Evolutionary conservation across 1,140 invertebrate species (phyloP), one percentile per base, ranked within the genome.

Genomic region (Sitophilus oryzae): DNA sequence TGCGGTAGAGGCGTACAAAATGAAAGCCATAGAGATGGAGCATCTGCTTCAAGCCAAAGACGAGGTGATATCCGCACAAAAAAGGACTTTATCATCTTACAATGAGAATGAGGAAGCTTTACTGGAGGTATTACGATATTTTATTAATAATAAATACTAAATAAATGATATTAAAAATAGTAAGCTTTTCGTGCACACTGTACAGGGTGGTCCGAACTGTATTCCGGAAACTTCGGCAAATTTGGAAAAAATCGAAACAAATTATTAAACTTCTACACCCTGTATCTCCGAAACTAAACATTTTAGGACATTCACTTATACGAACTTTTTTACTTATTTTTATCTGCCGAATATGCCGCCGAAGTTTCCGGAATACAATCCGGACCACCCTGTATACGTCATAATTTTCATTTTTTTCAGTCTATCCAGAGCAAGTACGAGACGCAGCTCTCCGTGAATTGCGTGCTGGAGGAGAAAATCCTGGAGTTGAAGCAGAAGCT

Each of bases 341-440:
- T n/a, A n/a, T n/a, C 5, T 5, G 11, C 11, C 35, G 14, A 14
- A 37, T n/a, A 22, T 41, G 8, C 37, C 9, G 20, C 35, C 14
- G 5, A 23, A 4, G 38, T 52, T 42, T 18, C 30, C 49, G 43
- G n/a, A n/a, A n/a, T n/a, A n/a, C n/a, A n/a, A n/a, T n/a, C n/a
- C n/a, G n/a, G n/a, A n/a, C n/a, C n/a, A n/a, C n/a, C n/a, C n/a
- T n/a, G n/a, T n/a, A n/a, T n/a, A n/a, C n/a, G n/a, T n/a, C n/a
- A n/a, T n/a, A n/a, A n/a, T n/a, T n/a, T n/a, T n/a, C n/a, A n/a
- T n/a, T n/a, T n/a, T n/a, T 67, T 78, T 25, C 69, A 80, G 67
- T 79, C 83, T 2, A 74, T 87, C 1, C 83, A 85, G 62, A 83
- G 82, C 37, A 88, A 88, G 66, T 89, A 88, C 66, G 75, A 78